Conservation (phyloP, 2,113 vertebrate species). For the Dicrurus megarhynchus region DNA sequence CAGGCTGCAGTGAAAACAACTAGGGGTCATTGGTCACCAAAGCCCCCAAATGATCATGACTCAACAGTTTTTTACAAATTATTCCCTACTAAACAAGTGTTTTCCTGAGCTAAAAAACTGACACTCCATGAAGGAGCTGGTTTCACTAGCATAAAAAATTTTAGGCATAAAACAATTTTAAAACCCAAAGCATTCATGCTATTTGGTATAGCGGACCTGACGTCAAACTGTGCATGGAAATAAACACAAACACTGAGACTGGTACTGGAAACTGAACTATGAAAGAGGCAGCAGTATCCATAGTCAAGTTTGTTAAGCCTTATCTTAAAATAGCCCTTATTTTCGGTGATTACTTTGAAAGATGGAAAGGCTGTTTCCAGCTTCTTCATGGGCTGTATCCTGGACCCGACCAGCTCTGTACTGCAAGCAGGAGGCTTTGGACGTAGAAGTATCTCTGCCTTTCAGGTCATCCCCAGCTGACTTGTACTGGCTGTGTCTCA, state of each 20-base stretch:
- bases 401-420: neutral
- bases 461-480: neutral
- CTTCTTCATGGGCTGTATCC: neutral
- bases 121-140: neutral
- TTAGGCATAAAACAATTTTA: neutral
- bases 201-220: neutral
- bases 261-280: neutral
- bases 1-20: neutral
- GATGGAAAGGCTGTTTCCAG: neutral
- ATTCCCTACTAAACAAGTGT: neutral
- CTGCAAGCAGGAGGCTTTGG: neutral
- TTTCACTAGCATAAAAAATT: neutral
- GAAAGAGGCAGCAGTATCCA: neutral
- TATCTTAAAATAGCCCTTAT: neutral
- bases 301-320: neutral
- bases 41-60: neutral
- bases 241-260: neutral
- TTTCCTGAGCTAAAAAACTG: neutral
- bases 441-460: neutral
- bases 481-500: neutral
- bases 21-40: fast-evolving
- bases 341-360: neutral
- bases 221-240: neutral
- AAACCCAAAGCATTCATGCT: neutral
- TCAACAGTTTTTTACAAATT: neutral